Evolutionary conservation across 2,797 vertebrate genomes (phyloP), one percentile per base, ranked within the genome.

Genomic region (Coendou prehensilis): DNA sequence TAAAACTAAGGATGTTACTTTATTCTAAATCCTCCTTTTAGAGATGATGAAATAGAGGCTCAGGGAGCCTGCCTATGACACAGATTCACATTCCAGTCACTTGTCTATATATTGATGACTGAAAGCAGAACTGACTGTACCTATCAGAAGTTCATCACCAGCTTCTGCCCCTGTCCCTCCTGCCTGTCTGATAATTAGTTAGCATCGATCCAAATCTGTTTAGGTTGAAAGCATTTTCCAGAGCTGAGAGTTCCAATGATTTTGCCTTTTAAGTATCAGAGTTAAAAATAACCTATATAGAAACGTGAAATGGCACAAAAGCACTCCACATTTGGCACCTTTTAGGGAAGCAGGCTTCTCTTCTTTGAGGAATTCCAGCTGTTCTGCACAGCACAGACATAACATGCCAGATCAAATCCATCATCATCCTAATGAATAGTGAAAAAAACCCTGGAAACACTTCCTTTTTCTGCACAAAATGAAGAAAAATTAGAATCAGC

Each of bases 121-220:
- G 15, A 14, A 71, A 80, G 56, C 61, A 83, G 37, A 81, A 83
- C 20, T 41, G 20, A 86, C 33, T 50, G 23, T 64, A 22, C 61
- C 61, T 91, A 54, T 75, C 64, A 94, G 41, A 82, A 85, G 83
- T 10, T 9, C 33, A 83, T 28, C 52, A 13, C 14, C 20, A 18
- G 54, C 30, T 54, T 30, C 76, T 69, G 61, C 11, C 52, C 37
- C 6, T 67, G 23, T 64, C 73, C 56, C 67, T 95, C 45, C 92
- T 71, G 54, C 57, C 89, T 89, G 37, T 57, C 87, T 96, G 89
- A 73, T 97, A 96, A 97, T 97, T 88, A 96, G 84, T 83, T 76
- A 96, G 37, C 93, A 97, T 92, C 6, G 91, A 95, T 96, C 78
- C 93, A 88, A 96, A 95, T 89, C 52, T 80, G 14, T 67, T 89